Conservation (phyloP, 2,113 vertebrate species). For the Cyanoderma ruficeps region DNA sequence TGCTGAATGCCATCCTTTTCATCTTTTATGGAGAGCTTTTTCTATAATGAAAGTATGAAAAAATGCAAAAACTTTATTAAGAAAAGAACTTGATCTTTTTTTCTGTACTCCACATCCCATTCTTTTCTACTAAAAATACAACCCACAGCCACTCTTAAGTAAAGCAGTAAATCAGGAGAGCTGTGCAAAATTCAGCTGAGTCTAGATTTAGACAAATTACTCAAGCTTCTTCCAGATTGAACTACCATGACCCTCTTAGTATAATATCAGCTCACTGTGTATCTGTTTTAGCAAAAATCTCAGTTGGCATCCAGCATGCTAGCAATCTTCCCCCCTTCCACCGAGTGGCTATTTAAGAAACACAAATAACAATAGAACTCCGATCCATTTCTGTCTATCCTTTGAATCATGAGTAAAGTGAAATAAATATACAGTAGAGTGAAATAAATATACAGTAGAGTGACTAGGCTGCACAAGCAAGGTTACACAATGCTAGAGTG, state of each 20-base stretch:
- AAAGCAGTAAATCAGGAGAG: not conserved
- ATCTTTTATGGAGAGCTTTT: not conserved
- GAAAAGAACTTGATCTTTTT: not conserved
- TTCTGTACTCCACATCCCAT: not conserved
- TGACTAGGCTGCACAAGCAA: not conserved
- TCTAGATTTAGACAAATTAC: not conserved
- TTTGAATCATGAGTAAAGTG: not conserved
- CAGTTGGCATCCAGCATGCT: not conserved
- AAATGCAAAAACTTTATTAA: not conserved
- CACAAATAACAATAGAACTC: not conserved
- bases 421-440: not conserved
- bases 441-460: not conserved
- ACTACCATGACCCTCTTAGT: not conserved
- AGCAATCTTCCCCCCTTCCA: not conserved
- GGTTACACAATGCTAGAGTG: not conserved
- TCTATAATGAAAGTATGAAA: not conserved
- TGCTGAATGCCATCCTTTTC: not conserved
- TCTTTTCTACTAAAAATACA: not conserved
- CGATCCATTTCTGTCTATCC: not conserved
- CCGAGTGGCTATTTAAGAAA: not conserved
- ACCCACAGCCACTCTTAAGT: not conserved
- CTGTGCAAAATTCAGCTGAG: not conserved
- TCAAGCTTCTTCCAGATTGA: not conserved
- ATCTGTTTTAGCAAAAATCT: not conserved
- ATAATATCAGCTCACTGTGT: not conserved